Evolutionary conservation across 2,797 vertebrate genomes (phyloP), one percentile per base, ranked within the genome.

Genomic region (Microtus agrestis): DNA sequence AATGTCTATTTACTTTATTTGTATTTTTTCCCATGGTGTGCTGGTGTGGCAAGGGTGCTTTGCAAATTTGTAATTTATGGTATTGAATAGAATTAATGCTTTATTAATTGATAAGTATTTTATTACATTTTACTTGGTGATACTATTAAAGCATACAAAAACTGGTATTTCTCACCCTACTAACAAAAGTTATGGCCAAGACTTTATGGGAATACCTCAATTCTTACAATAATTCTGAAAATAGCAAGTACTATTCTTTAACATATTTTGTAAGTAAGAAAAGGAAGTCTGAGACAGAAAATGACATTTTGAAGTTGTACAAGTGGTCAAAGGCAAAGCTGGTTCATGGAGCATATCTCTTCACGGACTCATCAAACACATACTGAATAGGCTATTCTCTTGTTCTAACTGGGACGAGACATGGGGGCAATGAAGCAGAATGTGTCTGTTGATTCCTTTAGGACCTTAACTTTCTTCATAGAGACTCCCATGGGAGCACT

Each of bases 51-150:
- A 54, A 54, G 1, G 54, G 15, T 67, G 46, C 6, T 95, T 93
- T 91, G 23, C 37, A 89, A 5, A 59, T 8, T 76, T 19, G 51
- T 77, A 73, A 71, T 71, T 91, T 29, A 67, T 73, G 71, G 51
- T 31, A 94, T 51, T 21, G 67, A 4, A 59, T 46, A n/a, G 14
- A 96, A 93, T 88, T 37, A 80, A 67, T 43, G n/a, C 1, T 6
- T 80, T 95, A 86, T 90, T 97, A 76, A 67, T 87, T 96, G 34
- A 80, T 29, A 77, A 56, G 23, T 46, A 87, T 69, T 48, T 65
- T 61, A 34, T 40, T 48, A 23, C 14, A 40, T 73, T 23, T 91
- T 91, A 89, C 51, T 86, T 65, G 76, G 61, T 2, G 71, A 5
- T 80, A 77, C 87, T 43, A 46, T 67, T 81, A 85, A 76, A 51